Conservation (phyloP, 2,797 vertebrate species). For the Apodemus agrarius region DNA sequence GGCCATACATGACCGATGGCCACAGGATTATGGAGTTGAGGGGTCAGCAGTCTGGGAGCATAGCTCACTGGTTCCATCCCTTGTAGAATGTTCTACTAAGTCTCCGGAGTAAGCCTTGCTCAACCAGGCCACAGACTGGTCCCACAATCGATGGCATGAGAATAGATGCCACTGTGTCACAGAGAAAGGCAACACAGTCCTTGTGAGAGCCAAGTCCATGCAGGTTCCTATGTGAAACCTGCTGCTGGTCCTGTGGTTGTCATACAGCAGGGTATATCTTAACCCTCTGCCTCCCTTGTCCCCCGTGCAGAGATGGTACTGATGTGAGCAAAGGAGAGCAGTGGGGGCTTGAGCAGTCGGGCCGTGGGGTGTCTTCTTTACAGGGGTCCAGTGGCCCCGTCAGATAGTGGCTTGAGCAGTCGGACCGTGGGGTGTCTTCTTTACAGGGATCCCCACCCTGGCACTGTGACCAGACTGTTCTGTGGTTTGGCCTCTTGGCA, state of each 20-base stretch:
- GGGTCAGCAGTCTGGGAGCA: too few species aligned
- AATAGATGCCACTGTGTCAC: background rate
- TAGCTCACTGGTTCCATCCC: too few species aligned
- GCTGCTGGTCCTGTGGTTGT: background rate
- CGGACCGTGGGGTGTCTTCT: background rate
- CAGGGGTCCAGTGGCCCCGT: too few species aligned
- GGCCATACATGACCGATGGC: too few species aligned
- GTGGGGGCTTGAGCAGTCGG: background rate
- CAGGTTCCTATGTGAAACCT: background rate
- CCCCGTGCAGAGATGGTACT: too few species aligned
- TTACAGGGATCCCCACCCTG: rapidly evolving
- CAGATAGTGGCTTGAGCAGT: background rate
- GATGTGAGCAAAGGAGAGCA: background rate
- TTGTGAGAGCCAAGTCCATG: background rate
- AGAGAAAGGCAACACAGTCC: background rate
- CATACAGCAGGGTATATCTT: background rate
- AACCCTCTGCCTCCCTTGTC: background rate
- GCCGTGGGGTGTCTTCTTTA: background rate
- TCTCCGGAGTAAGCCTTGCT: too few species aligned
- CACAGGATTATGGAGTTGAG: too few species aligned
- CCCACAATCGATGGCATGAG: background rate
- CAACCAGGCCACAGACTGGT: too few species aligned
- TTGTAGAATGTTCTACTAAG: too few species aligned
- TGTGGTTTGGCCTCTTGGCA: slow-evolving; percentile 43
- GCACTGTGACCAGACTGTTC: background rate